Evolutionary conservation across 2,113 vertebrate genomes (phyloP).

Genomic region (Platysteira castanea): DNA sequence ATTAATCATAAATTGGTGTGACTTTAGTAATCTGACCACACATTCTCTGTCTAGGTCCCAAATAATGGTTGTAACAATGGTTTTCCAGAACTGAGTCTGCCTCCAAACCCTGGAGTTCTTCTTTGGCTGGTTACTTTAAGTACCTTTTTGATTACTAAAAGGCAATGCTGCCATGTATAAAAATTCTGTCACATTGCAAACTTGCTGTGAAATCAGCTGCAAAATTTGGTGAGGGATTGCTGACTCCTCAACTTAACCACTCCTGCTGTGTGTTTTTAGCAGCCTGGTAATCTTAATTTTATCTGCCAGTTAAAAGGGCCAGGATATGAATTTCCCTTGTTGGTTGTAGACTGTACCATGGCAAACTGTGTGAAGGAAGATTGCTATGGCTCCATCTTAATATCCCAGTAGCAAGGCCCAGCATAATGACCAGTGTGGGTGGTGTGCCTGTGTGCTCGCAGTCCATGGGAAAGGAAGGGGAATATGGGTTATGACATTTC

Average conservation of each 20-base stretch:
- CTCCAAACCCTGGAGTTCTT: background rate
- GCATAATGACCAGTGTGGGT: background rate
- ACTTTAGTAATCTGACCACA: background rate
- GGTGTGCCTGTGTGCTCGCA: background rate
- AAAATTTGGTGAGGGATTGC: background rate
- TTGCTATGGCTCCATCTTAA: background rate
- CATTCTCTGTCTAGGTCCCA: background rate
- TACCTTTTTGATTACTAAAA: background rate
- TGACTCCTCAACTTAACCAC: background rate
- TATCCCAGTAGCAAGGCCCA: background rate
- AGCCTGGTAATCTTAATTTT: background rate
- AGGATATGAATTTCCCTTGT: background rate
- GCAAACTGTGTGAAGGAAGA: background rate
- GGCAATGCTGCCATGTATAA: background rate
- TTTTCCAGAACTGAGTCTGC: background rate
- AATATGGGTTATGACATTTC: background rate
- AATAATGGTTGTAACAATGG: background rate
- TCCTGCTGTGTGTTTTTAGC: background rate
- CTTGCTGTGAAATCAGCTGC: conserved; percentile 4
- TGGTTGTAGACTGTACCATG: background rate
- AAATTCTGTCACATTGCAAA: background rate
- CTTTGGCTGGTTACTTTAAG: background rate
- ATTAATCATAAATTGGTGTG: background rate
- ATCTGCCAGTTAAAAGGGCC: background rate
- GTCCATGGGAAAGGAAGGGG: background rate